Base-by-base conservation (phyloP, 2,888 invertebrate species). In the Trachelus tabidus region DNA sequence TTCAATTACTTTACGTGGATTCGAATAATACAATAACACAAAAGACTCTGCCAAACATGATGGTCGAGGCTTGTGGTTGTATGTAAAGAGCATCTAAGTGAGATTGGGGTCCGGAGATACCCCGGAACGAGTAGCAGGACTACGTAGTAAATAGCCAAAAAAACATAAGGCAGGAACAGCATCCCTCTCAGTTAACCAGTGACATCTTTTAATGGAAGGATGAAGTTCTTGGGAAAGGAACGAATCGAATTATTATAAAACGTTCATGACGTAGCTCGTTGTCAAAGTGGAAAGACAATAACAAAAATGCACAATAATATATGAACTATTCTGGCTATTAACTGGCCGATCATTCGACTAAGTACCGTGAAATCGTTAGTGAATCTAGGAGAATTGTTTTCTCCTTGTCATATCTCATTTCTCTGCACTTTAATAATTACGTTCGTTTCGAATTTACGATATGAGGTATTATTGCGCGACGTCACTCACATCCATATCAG, bases 21-120 rank as follows among this genome's bases (percentile, higher is more conserved):
- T 95, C 95, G 31, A 96, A 96, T 85, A 95, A 95, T 85, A 95
- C 96, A 4, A 94, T 96, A 82, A 95, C 96, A 73, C 95, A 96
- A 85, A 96, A 96, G 88, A 95, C 95, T 1, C 91, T 98, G 79
- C 96, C 97, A 0, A 97, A 97, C 87, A 97, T 98, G 97, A 95
- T 97, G 69, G 97, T 97, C n/a, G 97, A 97, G 85, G 95, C 96
- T 11, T 98, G 98, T 89, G 97, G 97, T 31, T 98, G 98, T 89
- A 96, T 96, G 95, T 97, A 92, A 93, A 56, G 56, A 56, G 56
- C 23, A 56, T 56, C 40, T 56, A 23, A 9, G 9, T 56, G 56
- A 9, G 23, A 23, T 9, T 56, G 56, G 56, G 23, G 56, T 56
- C 23, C 56, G 15, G 23, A 56, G 23, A 56, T 56, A 56, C 56